Percentiles rank a stretch among this genome's conserved stretches.
phyloP scores from a whole-genome alignment of 1,140 invertebrate genomes.

The Ruditapes philippinarum region DNA sequence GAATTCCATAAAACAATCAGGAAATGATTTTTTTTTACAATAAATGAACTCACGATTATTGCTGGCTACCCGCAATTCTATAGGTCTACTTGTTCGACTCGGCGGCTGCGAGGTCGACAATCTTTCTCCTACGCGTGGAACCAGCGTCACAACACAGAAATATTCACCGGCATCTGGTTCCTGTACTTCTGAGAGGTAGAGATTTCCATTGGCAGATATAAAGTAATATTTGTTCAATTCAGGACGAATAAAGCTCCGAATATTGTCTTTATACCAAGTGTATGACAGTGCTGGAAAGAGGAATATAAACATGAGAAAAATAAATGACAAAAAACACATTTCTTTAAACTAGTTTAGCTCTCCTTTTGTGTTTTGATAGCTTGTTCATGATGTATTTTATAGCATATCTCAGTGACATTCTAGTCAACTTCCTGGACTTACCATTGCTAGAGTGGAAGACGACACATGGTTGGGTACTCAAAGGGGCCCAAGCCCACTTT shows the following conservation, averaged over 20 bases:
- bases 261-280: conserved; percentile 53
- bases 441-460: no score
- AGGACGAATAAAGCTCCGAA: conserved; percentile 44
- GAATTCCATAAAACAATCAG: no score
- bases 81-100: conserved; percentile 45
- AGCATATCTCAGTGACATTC: no score
- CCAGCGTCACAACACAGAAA: conserved; percentile 49
- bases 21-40: no score
- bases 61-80: conserved; percentile 39
- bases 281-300: conserved; percentile 51
- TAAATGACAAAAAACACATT: no score
- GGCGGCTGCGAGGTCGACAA: conserved; percentile 27
- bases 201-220: conserved; percentile 52
- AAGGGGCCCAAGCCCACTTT: no score
- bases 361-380: no score
- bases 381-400: no score
- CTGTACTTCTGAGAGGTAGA: conserved; percentile 60
- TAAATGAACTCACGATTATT: conserved; percentile 5
- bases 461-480: no score
- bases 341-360: no score
- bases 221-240: conserved; percentile 60
- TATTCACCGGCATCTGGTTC: conserved; percentile 38
- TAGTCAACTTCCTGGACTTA: no score
- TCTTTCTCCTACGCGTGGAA: not conserved
- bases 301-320: no score